These are phyloP conservation scores for Acleris literana DNA, from an alignment of 2,888 invertebrate genomes.

Conservation along the genomic window DNA sequence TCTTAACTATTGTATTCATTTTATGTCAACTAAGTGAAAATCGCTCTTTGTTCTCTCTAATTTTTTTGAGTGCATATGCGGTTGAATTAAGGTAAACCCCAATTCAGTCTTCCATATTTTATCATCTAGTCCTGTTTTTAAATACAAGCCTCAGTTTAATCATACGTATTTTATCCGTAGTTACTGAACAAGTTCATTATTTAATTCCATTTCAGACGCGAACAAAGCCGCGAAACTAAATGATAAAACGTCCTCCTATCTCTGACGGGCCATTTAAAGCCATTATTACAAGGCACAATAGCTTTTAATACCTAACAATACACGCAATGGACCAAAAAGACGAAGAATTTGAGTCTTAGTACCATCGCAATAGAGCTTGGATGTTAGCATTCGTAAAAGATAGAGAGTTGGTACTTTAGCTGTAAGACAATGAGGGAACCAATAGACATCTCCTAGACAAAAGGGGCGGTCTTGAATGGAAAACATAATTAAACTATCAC, in stretches of 20 bases:
- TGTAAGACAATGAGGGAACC: slow-evolving; percentile 43
- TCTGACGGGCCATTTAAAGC: slow-evolving; percentile 18
- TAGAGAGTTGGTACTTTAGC: slow-evolving; percentile 39
- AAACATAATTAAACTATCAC: slow-evolving; percentile 40
- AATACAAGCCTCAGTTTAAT: too few species aligned
- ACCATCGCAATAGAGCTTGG: neutral
- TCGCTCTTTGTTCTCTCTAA: too few species aligned
- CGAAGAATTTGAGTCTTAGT: slow-evolving; percentile 10
- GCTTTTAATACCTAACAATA: slow-evolving; percentile 6
- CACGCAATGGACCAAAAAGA: slow-evolving; percentile 18
- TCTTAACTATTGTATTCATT: too few species aligned
- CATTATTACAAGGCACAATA: slow-evolving; percentile 21
- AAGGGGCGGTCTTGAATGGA: slow-evolving; percentile 38
- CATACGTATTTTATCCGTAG: neutral
- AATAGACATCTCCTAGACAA: slow-evolving; percentile 39
- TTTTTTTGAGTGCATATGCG: too few species aligned
- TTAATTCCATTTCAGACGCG: neutral
- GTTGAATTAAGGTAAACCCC: too few species aligned
- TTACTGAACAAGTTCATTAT: neutral
- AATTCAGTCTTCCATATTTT: too few species aligned
- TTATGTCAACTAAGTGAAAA: too few species aligned
- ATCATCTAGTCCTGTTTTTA: too few species aligned
- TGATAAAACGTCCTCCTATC: slow-evolving; percentile 27
- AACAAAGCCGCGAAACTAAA: slow-evolving; percentile 29
- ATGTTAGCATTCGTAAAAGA: slow-evolving; percentile 7